Conservation (phyloP, 2,888 invertebrate species). For the Odontocolon sp. region DNA sequence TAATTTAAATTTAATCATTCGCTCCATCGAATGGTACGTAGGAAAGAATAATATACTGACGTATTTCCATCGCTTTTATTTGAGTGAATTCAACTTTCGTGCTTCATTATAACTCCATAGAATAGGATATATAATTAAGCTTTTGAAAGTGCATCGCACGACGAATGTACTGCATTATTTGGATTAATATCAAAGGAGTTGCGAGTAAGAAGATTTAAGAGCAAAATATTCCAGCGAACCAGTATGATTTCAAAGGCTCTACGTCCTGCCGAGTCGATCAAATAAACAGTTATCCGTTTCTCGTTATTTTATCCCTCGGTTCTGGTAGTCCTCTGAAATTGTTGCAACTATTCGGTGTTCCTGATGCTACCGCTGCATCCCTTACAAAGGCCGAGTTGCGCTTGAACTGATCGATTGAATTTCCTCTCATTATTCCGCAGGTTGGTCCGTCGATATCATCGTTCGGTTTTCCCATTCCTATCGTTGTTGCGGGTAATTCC, state of each 20-base stretch:
- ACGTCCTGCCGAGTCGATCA: not conserved
- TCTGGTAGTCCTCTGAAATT: not conserved
- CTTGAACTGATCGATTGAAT: constrained; percentile 7
- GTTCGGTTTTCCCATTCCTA: not conserved
- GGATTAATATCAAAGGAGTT: constrained; percentile 14
- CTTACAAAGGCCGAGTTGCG: not conserved
- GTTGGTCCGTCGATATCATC: not conserved
- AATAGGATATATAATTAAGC: not conserved
- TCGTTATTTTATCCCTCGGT: not conserved
- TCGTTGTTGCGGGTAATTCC: not conserved
- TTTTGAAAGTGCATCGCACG: not conserved
- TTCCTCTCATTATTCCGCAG: constrained; percentile 31
- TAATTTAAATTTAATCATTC: constrained; percentile 42
- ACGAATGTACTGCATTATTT: not conserved
- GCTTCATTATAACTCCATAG: not conserved
- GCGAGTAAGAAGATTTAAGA: not conserved
- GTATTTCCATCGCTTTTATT: constrained; percentile 9
- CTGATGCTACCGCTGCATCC: not conserved
- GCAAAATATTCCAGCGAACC: not conserved
- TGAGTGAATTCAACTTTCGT: constrained; percentile 6
- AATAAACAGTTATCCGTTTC: not conserved
- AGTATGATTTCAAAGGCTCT: not conserved
- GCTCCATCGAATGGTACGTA: constrained; percentile 11
- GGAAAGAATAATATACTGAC: not conserved
- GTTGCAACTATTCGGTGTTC: not conserved